Base-by-base conservation (phyloP, 2,113 vertebrate genomes). In the Cyprinus carpio region DNA sequence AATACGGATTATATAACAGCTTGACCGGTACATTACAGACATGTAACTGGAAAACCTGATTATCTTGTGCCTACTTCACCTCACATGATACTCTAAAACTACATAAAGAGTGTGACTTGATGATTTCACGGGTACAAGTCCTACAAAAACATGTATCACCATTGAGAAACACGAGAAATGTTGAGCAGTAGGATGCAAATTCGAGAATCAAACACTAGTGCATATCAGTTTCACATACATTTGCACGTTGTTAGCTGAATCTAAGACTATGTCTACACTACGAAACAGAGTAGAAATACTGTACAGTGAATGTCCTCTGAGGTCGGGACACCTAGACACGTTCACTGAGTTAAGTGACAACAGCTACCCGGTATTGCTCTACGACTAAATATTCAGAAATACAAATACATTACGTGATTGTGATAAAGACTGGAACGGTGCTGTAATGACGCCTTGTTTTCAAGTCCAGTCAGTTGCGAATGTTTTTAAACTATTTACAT, bases 331-430 rank as follows among this genome's bases (percentile, higher is more conserved):
- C 81, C 64, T 81, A 88, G 67, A 90, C 88, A 89, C 76, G 54
- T 84, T 86, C 87, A 87, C 79, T 77, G 87, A 79, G 87, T 85
- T 90, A 81, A 88, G 65, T 74, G 88, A 87, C 78, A 81, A 89
- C 89, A 89, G 83, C 84, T 88, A 90, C 65, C 88, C 62, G 77
- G 86, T 91, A 90, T 90, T 90, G 89, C 89, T 91, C 87, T 90
- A 87, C 89, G 87, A 84, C 86, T 79, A 91, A 60, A 88, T 85
- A 88, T 87, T 77, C n/a, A 51, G 20, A 86, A 88, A 80, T 83
- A 79, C 84, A 86, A 65, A 75, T 67, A 83, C 49, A n/a, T 56
- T 65, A 75, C 13, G 27, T 81, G 16, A 80, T 65, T 20, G 13
- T 43, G 58, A 87, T 69, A 77, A n/a, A 65, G 23, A 83, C 72